Evolutionary conservation across 1,140 invertebrate genomes (phyloP).

Genomic region (Thalassaphorura encarpata): DNA sequence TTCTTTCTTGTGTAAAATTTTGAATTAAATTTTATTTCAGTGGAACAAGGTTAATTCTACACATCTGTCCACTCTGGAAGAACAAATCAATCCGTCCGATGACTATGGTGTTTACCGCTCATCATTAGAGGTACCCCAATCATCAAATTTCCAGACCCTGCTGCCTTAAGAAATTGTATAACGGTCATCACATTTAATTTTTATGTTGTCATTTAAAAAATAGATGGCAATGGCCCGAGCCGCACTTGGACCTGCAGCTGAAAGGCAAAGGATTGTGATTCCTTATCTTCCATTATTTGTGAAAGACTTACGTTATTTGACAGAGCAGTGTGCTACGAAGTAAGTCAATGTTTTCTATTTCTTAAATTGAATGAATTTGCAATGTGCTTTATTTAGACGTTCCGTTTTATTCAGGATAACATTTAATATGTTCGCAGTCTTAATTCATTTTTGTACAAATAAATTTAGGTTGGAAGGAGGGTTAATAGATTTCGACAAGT

Average conservation of each 20-base stretch:
- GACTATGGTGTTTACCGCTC: conserved; percentile 82
- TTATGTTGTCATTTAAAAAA: conserved; percentile 67
- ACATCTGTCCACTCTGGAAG: conserved; percentile 74
- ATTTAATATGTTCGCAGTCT: conserved; percentile 3
- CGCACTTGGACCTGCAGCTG: conserved; percentile 46
- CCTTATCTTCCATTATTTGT: conserved; percentile 84
- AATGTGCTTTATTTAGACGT: neutral
- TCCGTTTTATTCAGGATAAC: neutral
- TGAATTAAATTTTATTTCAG: conserved; percentile 39
- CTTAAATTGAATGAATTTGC: neutral
- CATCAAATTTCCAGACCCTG: neutral
- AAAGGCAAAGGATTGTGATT: conserved; percentile 70
- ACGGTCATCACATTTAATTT: neutral
- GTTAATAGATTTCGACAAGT: conserved; percentile 83
- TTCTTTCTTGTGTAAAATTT: no score
- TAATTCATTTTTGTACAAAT: no score
- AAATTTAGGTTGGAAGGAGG: conserved; percentile 62
- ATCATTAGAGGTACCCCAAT: conserved; percentile 54
- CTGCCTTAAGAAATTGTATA: neutral
- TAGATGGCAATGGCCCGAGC: conserved; percentile 63
- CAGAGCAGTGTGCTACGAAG: conserved; percentile 75
- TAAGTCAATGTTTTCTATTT: conserved; percentile 38
- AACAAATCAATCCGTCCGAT: conserved; percentile 82
- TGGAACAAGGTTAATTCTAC: conserved; percentile 81
- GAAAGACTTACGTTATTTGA: conserved; percentile 80